A percentile compares a stretch with the other conserved stretches of the same genome.
Evolutionary conservation across 2,797 vertebrate species (phyloP).

Genomic region (Mus caroli): DNA sequence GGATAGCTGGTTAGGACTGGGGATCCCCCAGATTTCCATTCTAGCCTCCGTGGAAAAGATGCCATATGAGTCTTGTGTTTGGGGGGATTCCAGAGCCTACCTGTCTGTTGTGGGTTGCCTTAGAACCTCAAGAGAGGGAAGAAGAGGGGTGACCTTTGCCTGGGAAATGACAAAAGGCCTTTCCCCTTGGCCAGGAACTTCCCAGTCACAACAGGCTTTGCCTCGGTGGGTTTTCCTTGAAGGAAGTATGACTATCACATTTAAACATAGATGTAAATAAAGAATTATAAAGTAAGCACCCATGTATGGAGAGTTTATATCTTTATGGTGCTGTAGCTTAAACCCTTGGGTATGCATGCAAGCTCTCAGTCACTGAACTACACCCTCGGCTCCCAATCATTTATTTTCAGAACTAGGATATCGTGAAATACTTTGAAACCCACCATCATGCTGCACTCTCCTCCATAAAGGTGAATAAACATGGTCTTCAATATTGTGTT

Average conservation of each 20-base stretch:
- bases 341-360: background rate
- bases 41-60: background rate
- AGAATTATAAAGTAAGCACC: background rate
- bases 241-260: background rate
- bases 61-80: background rate
- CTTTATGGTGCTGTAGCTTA: background rate
- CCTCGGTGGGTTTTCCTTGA: background rate
- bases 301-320: background rate
- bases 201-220: background rate
- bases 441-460: background rate
- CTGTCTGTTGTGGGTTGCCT: background rate
- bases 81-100: constrained; percentile 42
- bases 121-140: background rate
- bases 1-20: background rate
- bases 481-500: fast-evolving
- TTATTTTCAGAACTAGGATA: background rate
- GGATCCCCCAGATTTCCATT: background rate
- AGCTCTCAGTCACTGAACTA: background rate
- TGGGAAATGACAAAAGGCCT: background rate
- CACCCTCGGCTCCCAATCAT: background rate
- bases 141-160: background rate
- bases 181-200: background rate
- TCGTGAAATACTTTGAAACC: background rate
- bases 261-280: background rate
- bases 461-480: background rate